A percentile compares a stretch with the other conserved stretches of the same genome.
phyloP scores from a whole-genome alignment of 1,140 invertebrate genomes.

The Stegodyphus dumicola region DNA sequence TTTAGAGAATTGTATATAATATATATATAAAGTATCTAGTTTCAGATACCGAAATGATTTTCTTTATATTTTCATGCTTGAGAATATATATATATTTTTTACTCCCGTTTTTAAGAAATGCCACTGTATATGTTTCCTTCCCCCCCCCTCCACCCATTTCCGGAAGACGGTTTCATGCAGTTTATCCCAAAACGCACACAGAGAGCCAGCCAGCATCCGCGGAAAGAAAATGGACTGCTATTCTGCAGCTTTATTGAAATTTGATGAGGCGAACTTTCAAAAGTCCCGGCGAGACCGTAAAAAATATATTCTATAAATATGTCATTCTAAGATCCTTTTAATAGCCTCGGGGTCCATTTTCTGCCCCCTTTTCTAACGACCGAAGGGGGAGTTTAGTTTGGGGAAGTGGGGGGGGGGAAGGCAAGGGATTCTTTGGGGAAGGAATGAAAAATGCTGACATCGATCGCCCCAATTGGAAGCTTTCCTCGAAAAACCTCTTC shows the following conservation, averaged over 20 bases:
- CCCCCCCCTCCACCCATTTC: too few species aligned
- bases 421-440: too few species aligned
- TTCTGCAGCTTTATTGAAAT: constrained; percentile 41
- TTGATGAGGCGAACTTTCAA: constrained; percentile 48
- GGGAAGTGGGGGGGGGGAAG: neutral
- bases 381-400: neutral
- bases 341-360: constrained; percentile 32
- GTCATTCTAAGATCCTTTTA: constrained; percentile 53
- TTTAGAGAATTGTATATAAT: too few species aligned
- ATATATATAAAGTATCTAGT: too few species aligned
- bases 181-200: too few species aligned
- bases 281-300: constrained; percentile 43
- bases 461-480: constrained; percentile 10
- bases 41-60: too few species aligned
- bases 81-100: too few species aligned
- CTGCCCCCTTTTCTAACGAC: constrained; percentile 3
- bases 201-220: neutral
- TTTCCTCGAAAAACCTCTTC: neutral
- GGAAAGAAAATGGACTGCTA: neutral
- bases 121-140: too few species aligned
- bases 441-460: constrained; percentile 18
- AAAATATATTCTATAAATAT: constrained; percentile 57
- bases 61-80: too few species aligned
- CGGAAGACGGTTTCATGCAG: too few species aligned
- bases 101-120: too few species aligned